Base-by-base conservation (phyloP, 1,140 invertebrate species). In the Calosoma granatense region DNA sequence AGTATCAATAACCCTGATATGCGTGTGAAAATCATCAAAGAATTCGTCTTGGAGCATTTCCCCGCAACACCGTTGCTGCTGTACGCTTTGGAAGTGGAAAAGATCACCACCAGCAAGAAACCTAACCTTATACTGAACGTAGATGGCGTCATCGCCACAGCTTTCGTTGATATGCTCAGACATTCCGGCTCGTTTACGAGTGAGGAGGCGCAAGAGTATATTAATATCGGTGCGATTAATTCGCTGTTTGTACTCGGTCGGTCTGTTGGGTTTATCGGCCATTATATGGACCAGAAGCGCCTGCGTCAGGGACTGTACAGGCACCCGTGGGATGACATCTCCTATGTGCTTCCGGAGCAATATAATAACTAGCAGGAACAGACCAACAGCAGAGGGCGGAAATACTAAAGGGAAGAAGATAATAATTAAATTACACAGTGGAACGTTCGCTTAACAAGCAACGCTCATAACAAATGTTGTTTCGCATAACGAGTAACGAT, bases 301-400 rank as follows among this genome's bases (percentile, higher is more conserved):
- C 80, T 99, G 73, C 98, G 98, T 71, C 97, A 99, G 80, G 97
- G 96, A 12, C 80, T 99, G 4, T 99, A 99, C 74, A 86, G 97
- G 64, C 97, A 99, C 76, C 97, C 97, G 14, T 99, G 97, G 97
- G 97, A 99, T 72, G 97, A 99, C 72, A 99, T 99, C 74, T 95
- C 92, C 2, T 99, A 99, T 72, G 92, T 99, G 66, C 81, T 98
- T 65, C 90, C 91, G 1, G 92, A 94, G 64, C 82, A 83, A 65
- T 83, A 83, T 63, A 60, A 59, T 41, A 36, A 36, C 26, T 36
- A n/a, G n/a, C 6, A 36, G n/a, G 26, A n/a, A n/a, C 26, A 30
- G 26, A 6, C 14, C 26, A 30, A 14, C 26, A 30, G 6, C 14
- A 30, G 14, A 4, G 4, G 26, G 4, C 14, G 14, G 26, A 30